Conservation (phyloP, 2,113 vertebrate genomes). For the Echinops telfairi region DNA sequence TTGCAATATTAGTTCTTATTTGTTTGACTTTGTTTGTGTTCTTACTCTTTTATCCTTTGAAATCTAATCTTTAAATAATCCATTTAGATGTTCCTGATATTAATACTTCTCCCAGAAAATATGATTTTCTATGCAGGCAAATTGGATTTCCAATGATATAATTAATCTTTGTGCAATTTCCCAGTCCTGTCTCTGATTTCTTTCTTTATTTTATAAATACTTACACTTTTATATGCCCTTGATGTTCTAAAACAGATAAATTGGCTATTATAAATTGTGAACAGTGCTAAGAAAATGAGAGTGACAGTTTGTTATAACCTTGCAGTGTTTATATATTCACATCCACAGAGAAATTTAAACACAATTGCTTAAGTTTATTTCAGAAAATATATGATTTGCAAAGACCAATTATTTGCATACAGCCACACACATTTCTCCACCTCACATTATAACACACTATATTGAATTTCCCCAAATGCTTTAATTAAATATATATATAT, state of each 20-base stretch:
- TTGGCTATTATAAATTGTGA: constrained; percentile 45
- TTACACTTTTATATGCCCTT: constrained; percentile 67
- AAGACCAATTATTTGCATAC: background rate
- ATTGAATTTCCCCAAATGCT: background rate
- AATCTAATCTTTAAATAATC: constrained; percentile 79
- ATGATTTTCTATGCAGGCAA: constrained; percentile 71
- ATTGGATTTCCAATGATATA: constrained; percentile 73
- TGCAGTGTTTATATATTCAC: background rate
- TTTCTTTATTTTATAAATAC: constrained; percentile 75
- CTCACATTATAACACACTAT: background rate
- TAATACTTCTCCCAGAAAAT: constrained; percentile 73
- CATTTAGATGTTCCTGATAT: constrained; percentile 61
- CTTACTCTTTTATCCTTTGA: constrained; percentile 41
- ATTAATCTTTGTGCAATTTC: constrained; percentile 74
- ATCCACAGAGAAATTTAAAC: background rate
- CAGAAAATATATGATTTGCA: background rate
- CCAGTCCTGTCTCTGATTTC: constrained; percentile 63
- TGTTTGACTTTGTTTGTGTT: constrained; percentile 60
- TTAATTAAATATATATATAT: background rate
- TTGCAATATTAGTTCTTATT: constrained; percentile 20
- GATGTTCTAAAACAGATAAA: constrained; percentile 46
- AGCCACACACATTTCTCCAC: background rate
- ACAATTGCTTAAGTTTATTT: background rate
- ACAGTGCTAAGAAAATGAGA: constrained; percentile 32
- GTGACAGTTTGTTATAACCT: constrained; percentile 27